Evolutionary conservation across 2,113 vertebrate genomes (phyloP).

Genomic region (Peromyscus polionotus): DNA sequence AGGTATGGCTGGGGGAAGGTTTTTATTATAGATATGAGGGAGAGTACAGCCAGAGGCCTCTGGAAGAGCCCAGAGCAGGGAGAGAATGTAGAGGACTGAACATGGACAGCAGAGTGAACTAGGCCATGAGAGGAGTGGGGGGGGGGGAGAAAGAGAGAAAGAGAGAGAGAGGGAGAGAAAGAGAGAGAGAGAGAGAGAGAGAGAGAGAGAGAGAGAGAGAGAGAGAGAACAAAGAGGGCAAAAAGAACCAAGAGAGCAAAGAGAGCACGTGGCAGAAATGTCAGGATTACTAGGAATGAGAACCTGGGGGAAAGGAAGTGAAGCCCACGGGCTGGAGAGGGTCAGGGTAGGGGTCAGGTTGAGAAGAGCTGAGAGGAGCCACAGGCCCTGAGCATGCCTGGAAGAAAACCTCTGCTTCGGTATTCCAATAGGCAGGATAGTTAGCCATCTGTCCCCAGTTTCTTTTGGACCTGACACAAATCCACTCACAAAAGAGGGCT

Average conservation of each 20-base stretch:
- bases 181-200: not conserved
- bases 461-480: not conserved
- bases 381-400: not conserved
- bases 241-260: not conserved
- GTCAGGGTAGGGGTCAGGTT: not conserved
- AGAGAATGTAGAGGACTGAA: not conserved
- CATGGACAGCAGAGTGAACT: not conserved
- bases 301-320: not conserved
- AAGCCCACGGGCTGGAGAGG: not conserved
- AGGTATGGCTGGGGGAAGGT: not conserved
- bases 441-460: not conserved
- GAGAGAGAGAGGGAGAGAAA: not conserved
- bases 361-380: too few relatives aligned
- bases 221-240: not conserved
- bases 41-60: not conserved
- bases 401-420: not conserved
- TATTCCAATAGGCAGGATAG: not conserved
- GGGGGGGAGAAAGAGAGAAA: not conserved
- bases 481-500: not conserved
- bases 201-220: not conserved
- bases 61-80: not conserved
- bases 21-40: not conserved
- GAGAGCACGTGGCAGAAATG: fast-evolving
- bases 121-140: not conserved
- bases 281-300: not conserved